These are phyloP conservation scores for Galaxias olidus DNA, from an alignment of 2,797 vertebrate species.

Conservation along the genomic window DNA sequence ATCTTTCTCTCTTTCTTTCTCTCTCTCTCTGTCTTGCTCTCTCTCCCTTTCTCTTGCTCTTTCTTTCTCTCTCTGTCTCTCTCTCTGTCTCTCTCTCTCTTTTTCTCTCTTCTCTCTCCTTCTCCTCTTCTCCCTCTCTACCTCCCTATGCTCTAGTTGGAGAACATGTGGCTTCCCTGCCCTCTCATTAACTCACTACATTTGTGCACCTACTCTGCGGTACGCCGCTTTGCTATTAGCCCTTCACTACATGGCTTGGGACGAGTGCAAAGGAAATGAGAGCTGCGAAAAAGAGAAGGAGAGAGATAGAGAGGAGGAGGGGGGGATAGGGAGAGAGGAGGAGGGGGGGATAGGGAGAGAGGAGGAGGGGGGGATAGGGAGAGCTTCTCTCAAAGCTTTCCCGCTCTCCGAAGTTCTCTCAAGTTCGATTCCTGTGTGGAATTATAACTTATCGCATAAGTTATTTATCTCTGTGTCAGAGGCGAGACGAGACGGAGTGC, in stretches of 20 bases:
- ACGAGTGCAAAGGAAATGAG: background rate
- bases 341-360: too few relatives aligned
- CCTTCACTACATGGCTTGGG: background rate
- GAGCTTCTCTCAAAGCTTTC: too few relatives aligned
- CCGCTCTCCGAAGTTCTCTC: too few relatives aligned
- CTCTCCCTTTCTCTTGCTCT: background rate
- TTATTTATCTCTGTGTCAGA: too few relatives aligned
- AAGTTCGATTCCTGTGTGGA: too few relatives aligned
- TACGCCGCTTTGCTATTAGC: slow-evolving; percentile 44
- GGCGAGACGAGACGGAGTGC: too few relatives aligned
- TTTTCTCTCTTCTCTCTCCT: slow-evolving; percentile 42
- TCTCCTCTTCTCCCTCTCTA: background rate
- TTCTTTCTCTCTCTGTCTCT: background rate
- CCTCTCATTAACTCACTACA: slow-evolving; percentile 65
- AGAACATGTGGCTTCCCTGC: slow-evolving; percentile 47
- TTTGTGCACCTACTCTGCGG: slow-evolving; percentile 59
- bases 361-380: too few relatives aligned
- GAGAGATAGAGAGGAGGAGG: background rate
- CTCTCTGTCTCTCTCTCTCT: slow-evolving; percentile 20
- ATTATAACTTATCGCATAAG: too few relatives aligned
- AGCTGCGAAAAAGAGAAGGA: background rate
- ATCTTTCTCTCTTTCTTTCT: background rate
- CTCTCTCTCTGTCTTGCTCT: background rate
- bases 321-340: background rate
- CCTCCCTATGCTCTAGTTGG: slow-evolving; percentile 50